phyloP scores from a whole-genome alignment of 2,888 invertebrate genomes.

The Monoplex corrugatus region DNA sequence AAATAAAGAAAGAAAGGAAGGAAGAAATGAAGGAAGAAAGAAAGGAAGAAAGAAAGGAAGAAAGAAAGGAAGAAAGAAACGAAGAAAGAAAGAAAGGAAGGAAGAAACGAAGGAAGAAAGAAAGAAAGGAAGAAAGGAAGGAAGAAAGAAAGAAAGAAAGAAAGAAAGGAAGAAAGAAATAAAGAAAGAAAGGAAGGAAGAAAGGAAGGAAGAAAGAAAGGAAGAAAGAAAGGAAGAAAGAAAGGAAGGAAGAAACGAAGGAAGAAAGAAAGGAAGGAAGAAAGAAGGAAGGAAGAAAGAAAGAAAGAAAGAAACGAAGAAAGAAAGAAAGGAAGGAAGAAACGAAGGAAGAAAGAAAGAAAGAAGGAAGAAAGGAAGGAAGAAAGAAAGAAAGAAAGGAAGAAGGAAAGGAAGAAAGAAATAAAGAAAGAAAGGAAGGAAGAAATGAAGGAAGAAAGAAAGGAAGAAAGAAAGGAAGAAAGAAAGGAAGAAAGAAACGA shows the following conservation, averaged over 20 bases:
- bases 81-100: neutral
- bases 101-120: neutral
- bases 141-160: too few species aligned
- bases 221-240: neutral
- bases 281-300: too few species aligned
- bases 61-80: neutral
- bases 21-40: neutral
- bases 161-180: too few species aligned
- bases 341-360: neutral
- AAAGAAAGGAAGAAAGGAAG: neutral
- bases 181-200: too few species aligned
- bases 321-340: neutral
- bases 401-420: neutral
- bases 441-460: neutral
- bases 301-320: neutral
- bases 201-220: neutral
- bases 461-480: neutral
- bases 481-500: neutral
- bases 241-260: conserved; percentile 10
- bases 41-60: too few species aligned
- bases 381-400: neutral
- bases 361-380: neutral
- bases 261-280: conserved; percentile 13
- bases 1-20: neutral
- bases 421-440: neutral